These are phyloP conservation scores for Eupsittula cactorum DNA, from an alignment of 2,113 vertebrate species.

Conservation along the genomic window DNA sequence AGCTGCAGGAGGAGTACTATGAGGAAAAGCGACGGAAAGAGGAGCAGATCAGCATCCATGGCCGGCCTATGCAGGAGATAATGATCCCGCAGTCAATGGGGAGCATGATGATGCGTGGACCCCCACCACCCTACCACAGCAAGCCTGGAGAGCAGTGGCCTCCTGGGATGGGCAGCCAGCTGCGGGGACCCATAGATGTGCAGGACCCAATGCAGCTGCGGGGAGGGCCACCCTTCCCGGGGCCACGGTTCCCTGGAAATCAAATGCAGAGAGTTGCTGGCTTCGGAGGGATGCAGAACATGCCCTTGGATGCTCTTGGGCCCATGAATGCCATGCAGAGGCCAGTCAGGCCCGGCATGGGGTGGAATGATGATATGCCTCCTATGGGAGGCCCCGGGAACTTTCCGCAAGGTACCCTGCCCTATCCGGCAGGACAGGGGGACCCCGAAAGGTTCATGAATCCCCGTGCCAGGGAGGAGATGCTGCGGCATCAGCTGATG, in stretches of 20 bases:
- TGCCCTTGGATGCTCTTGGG: slow-evolving; percentile 86
- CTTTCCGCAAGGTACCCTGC: slow-evolving; percentile 80
- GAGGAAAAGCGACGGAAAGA: slow-evolving; percentile 95
- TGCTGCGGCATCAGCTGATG: slow-evolving; percentile 90
- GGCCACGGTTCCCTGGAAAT: slow-evolving; percentile 85
- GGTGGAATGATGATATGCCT: slow-evolving; percentile 90
- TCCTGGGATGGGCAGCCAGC: slow-evolving; percentile 76
- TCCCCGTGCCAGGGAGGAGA: slow-evolving; percentile 85
- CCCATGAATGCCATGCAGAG: slow-evolving; percentile 84
- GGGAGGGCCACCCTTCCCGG: slow-evolving; percentile 74
- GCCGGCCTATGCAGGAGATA: slow-evolving; percentile 85
- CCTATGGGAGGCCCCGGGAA: slow-evolving; percentile 81
- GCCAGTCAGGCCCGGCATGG: slow-evolving; percentile 82
- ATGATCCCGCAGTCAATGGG: slow-evolving; percentile 84
- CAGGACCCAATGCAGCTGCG: slow-evolving; percentile 81
- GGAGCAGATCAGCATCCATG: slow-evolving; percentile 84
- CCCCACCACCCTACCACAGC: slow-evolving; percentile 96
- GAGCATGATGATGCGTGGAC: slow-evolving; percentile 89
- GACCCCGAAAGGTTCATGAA: slow-evolving; percentile 87
- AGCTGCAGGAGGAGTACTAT: slow-evolving; percentile 96
- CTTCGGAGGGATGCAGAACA: slow-evolving; percentile 82
- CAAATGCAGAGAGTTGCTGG: slow-evolving; percentile 79
- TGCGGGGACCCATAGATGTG: slow-evolving; percentile 80
- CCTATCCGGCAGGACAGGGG: slow-evolving; percentile 82
- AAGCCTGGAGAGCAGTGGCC: slow-evolving; percentile 91